A percentile compares a stretch with the other conserved stretches of the same genome.
Conservation (phyloP, 1,140 invertebrate species). For the Eriosoma lanigerum region DNA sequence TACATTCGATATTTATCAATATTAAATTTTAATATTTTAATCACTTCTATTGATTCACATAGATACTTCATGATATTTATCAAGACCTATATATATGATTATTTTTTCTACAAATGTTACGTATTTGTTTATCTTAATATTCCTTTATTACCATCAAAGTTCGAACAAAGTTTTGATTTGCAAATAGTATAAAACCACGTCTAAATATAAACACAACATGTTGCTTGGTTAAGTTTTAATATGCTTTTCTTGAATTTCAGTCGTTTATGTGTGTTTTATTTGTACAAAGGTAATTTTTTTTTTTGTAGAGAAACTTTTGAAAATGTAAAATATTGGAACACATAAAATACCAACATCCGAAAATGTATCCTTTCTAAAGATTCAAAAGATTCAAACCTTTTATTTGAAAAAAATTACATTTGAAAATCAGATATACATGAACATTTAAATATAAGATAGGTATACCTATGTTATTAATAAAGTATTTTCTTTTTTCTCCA, state of each 20-base stretch:
- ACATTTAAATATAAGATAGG: neutral
- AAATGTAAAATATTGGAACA: constrained; percentile 9
- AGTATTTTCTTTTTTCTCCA: no score
- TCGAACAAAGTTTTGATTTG: neutral
- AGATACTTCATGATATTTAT: no score
- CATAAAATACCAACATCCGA: neutral
- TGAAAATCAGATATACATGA: neutral
- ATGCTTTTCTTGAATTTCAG: neutral
- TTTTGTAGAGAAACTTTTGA: neutral
- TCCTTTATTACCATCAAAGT: no score
- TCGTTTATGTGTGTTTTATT: neutral
- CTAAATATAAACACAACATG: constrained; percentile 16
- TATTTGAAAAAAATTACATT: neutral
- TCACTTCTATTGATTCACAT: no score
- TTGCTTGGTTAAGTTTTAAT: neutral
- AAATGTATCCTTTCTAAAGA: neutral
- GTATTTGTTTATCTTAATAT: neutral
- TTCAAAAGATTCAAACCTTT: neutral
- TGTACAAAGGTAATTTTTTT: neutral
- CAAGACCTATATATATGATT: no score
- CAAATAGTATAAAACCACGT: neutral
- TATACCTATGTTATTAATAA: no score
- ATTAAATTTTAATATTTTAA: no score
- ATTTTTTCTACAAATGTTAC: neutral
- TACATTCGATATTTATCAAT: no score